Base-by-base conservation (phyloP, 2,113 vertebrate genomes). In the Phasianus colchicus region DNA sequence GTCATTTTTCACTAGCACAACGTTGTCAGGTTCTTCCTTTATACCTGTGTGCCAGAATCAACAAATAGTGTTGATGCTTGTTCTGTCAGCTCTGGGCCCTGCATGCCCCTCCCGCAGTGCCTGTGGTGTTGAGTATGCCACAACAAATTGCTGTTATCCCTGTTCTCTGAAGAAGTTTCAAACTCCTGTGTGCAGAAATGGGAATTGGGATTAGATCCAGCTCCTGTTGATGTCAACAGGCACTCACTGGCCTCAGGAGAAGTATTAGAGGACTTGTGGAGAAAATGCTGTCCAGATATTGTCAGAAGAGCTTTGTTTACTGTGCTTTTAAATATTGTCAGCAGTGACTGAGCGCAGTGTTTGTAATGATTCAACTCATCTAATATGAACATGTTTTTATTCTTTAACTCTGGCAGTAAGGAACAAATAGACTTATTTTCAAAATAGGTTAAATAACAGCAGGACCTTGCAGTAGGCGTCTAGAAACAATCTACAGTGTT, bases 21-120 rank as follows among this genome's bases (percentile, higher is more conserved):
- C 42, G 70, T 69, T 93, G 87, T 93, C 78, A 76, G 81, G 85
- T 74, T 96, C 89, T 95, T 96, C 82, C 55, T 84, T 83, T 86
- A 61, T 84, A 92, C 88, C 85, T 90, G 83, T 48, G 76, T 95
- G 94, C 94, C 96, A 97, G 93, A 91, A 86, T 54, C 91, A 96
- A 93, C 95, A 94, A 74, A 52, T 54, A 13, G 16, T 72, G 91
- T 86, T 91, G 91, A 72, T 95, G 78, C 88, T 90, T 93, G 85
- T 89, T 91, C 65, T 60, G 32, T 74, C 40, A 58, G 72, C 76
- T 83, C 47, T 1, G 64, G 52, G 81, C 65, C 29, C 45, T n/a
- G 42, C 47, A 16, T 9, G 0, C 47, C 60, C 42, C 64, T 67
- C 0, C 1, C 14, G 2, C 43, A 71, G 82, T 63, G 63, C 8